Evolutionary conservation across 2,888 invertebrate genomes (phyloP).

Genomic region (Lasioglossum leucozonium): DNA sequence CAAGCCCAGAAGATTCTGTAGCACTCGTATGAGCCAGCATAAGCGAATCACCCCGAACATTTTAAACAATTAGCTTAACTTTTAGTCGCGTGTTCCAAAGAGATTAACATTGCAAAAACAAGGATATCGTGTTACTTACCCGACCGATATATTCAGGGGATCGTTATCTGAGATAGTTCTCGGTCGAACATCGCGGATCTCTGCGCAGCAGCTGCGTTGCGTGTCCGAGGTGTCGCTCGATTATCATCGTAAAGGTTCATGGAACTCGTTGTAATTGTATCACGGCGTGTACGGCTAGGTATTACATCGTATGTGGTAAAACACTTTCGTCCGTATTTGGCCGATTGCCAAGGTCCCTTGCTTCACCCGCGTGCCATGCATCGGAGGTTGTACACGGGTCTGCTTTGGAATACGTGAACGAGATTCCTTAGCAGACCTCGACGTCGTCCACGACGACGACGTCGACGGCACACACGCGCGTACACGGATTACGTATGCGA

Average conservation of each 20-base stretch:
- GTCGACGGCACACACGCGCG: constrained; percentile 25
- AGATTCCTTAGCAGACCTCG: constrained; percentile 64
- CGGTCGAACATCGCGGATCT: not conserved
- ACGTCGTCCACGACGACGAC: constrained; percentile 29
- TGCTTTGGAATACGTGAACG: constrained; percentile 67
- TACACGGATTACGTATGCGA: constrained; percentile 57
- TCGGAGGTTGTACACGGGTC: constrained; percentile 52
- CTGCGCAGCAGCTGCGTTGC: not conserved
- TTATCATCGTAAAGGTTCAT: constrained; percentile 59
- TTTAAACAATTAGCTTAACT: not conserved
- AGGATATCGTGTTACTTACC: not conserved
- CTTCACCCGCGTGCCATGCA: constrained; percentile 68
- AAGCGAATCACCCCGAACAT: not conserved
- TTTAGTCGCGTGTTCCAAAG: not conserved
- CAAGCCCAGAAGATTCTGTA: not conserved
- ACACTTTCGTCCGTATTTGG: constrained; percentile 80
- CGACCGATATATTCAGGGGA: not conserved
- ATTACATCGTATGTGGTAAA: constrained; percentile 74
- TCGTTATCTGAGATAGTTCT: not conserved
- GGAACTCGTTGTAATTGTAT: constrained; percentile 60
- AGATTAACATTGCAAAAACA: not conserved
- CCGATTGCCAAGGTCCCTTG: constrained; percentile 80
- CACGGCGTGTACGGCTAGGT: constrained; percentile 21
- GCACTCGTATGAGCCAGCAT: not conserved
- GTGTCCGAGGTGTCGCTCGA: not conserved